These are phyloP conservation scores for Lagopus leucura DNA, from an alignment of 2,113 vertebrate species.

Conservation along the genomic window DNA sequence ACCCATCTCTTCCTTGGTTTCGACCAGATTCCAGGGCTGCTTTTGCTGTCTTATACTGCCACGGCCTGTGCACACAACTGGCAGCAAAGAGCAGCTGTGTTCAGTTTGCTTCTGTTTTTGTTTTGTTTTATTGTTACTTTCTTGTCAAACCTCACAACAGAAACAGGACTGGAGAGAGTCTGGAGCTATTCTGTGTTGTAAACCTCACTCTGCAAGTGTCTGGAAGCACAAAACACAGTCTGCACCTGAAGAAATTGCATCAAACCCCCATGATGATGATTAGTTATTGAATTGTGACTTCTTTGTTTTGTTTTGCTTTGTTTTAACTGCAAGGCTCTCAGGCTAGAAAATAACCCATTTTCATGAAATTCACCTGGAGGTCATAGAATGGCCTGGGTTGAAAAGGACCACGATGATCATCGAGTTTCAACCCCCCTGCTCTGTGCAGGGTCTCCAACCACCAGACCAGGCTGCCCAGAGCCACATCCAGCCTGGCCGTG, in stretches of 20 bases:
- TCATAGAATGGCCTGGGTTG: too few species aligned
- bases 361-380: background rate
- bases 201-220: background rate
- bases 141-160: background rate
- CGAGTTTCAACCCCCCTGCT: too few species aligned
- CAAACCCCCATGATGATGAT: background rate
- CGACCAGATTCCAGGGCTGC: background rate
- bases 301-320: background rate
- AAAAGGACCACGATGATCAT: too few species aligned
- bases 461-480: too few species aligned
- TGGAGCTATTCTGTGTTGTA: background rate
- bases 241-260: background rate
- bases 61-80: background rate
- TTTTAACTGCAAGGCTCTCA: background rate
- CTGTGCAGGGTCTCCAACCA: too few species aligned
- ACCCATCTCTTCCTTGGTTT: background rate
- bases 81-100: background rate
- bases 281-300: background rate
- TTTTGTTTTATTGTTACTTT: too few species aligned
- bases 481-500: too few species aligned
- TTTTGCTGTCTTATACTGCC: background rate
- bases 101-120: background rate
- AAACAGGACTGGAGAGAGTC: background rate
- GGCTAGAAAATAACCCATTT: background rate
- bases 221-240: background rate